Conservation (phyloP, 2,797 vertebrate species). For the Sebastes matsubarae region DNA sequence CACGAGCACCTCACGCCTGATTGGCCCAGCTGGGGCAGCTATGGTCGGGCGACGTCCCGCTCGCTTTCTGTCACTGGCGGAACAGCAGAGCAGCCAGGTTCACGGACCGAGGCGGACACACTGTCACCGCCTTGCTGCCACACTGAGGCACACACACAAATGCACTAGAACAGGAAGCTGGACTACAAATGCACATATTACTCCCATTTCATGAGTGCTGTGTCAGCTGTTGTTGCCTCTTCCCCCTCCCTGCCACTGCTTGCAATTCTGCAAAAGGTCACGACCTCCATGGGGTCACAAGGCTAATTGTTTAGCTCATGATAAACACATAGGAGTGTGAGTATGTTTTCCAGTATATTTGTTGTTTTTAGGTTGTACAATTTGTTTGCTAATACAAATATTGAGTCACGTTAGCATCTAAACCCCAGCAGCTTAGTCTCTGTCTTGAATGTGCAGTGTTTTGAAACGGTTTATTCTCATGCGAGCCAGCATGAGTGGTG, state of each 20-base stretch:
- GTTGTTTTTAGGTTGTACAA: background rate
- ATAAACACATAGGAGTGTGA: background rate
- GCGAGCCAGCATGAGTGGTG: background rate
- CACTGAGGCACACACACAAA: slow-evolving; percentile 12
- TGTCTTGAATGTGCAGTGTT: background rate
- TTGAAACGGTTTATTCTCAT: background rate
- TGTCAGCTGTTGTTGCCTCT: slow-evolving; percentile 30
- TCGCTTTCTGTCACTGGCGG: slow-evolving; percentile 59
- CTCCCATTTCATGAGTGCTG: slow-evolving; percentile 46
- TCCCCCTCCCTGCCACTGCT: background rate
- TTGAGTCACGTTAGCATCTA: background rate
- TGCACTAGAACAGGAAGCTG: background rate
- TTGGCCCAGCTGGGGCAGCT: slow-evolving; percentile 64
- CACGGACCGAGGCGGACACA: slow-evolving; percentile 48
- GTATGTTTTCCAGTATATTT: background rate
- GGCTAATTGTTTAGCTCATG: slow-evolving; percentile 5
- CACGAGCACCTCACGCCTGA: slow-evolving; percentile 63
- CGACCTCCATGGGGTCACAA: slow-evolving; percentile 13
- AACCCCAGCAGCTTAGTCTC: background rate
- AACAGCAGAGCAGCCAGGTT: slow-evolving; percentile 71
- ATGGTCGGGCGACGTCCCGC: slow-evolving; percentile 52
- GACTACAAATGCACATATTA: slow-evolving; percentile 40
- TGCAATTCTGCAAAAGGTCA: slow-evolving; percentile 23
- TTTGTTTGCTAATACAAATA: background rate
- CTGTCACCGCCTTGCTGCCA: slow-evolving; percentile 54